phyloP scores from a whole-genome alignment of 2,888 invertebrate genomes.

The Lycaena phlaeas region DNA sequence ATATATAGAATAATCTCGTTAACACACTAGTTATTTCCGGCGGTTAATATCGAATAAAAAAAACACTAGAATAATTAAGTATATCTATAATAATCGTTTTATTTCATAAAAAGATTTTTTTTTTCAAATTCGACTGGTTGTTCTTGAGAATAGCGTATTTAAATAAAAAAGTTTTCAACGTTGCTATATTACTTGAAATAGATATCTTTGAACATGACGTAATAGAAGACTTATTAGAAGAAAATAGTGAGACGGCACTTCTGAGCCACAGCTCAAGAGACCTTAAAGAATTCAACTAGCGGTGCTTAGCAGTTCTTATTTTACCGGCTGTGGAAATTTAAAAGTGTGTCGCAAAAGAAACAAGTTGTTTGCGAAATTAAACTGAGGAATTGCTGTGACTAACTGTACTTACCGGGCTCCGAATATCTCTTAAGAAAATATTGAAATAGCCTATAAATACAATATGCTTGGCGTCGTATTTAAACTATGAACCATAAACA shows the following conservation, averaged over 20 bases:
- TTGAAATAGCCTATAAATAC: neutral
- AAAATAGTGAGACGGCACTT: neutral
- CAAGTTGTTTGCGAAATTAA: constrained; percentile 38
- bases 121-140: too few relatives aligned
- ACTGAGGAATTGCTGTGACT: constrained; percentile 15
- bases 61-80: too few relatives aligned
- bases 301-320: constrained; percentile 9
- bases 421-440: neutral
- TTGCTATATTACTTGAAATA: too few relatives aligned
- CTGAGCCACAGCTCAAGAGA: neutral
- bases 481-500: too few relatives aligned
- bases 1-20: too few relatives aligned
- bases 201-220: constrained; percentile 6
- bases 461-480: constrained; percentile 1
- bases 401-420: constrained; percentile 5
- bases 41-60: too few relatives aligned
- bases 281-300: neutral
- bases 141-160: too few relatives aligned
- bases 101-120: too few relatives aligned
- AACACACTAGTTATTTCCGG: too few relatives aligned
- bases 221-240: neutral
- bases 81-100: too few relatives aligned
- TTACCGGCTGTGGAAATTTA: constrained; percentile 22
- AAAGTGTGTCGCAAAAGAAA: constrained; percentile 23
- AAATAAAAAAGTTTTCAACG: too few relatives aligned